Evolutionary conservation across 2,113 vertebrate genomes (phyloP).

Genomic region (Eurypyga helias): DNA sequence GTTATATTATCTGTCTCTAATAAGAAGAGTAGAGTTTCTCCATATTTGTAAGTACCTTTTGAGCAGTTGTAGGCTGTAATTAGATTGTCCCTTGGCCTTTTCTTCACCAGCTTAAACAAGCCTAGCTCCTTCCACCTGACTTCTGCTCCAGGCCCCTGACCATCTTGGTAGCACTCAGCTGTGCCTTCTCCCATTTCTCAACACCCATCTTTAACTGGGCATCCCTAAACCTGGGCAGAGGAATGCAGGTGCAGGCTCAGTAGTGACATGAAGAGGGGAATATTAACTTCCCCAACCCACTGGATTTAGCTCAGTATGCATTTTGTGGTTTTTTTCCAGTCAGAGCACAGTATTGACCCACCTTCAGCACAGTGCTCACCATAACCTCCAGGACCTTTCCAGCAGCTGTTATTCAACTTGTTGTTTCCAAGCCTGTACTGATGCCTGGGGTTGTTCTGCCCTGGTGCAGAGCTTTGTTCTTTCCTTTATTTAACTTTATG

Average conservation of each 20-base stretch:
- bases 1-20: background rate
- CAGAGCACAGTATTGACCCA: background rate
- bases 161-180: background rate
- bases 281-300: background rate
- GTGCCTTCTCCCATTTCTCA: background rate
- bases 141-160: background rate
- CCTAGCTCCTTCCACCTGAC: background rate
- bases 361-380: background rate
- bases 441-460: background rate
- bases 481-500: background rate
- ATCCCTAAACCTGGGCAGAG: background rate
- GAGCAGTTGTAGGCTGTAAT: background rate
- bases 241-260: background rate
- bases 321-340: background rate
- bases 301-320: background rate
- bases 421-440: background rate
- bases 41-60: background rate
- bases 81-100: background rate
- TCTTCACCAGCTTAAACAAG: background rate
- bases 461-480: background rate
- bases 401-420: background rate
- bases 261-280: background rate
- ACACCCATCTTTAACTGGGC: background rate
- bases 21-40: background rate
- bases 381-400: background rate